Base-by-base conservation (phyloP, 2,797 vertebrate genomes). In the Karalla daura region DNA sequence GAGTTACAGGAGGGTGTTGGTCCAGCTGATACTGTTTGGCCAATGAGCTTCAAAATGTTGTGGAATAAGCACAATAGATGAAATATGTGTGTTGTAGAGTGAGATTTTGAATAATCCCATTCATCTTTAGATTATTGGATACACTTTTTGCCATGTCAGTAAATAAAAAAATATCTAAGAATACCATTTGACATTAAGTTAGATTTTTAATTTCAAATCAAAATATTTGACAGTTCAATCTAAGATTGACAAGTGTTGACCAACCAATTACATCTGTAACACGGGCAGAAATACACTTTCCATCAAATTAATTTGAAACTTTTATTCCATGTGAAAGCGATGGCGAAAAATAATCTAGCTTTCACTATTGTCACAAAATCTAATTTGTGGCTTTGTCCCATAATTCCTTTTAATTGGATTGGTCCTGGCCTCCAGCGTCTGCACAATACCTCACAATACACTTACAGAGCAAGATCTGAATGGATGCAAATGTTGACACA, bases 381-480 rank as follows among this genome's bases (percentile, higher is more conserved):
- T 5, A 15, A 50, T 10, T 13, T 30, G 8, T 39, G 25, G 23
- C 41, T 36, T 30, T 41, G 18, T 37, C 10, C 4, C 5, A n/a
- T n/a, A n/a, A 49, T 43, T 6, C 5, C 24, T 46, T 20, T 47
- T 5, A 14, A 20, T 2, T 46, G 9, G 0, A 36, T 25, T 27
- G 1, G 0, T n/a, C 3, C 14, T 33, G 15, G 8, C 52, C 7
- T 55, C 27, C 14, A 30, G 11, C 5, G 60, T 60, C 55, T 76
- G 20, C 15, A 49, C 39, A 12, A 37, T 47, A 27, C 18, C 25
- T 35, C n/a, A n/a, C n/a, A n/a, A n/a, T n/a, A 44, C 28, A 61
- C 39, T 25, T 33, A 37, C 21, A 58, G 6, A 61, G n/a, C 14
- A 11, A 51, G 6, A 64, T 64, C 50, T 53, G 41, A 76, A 74